Evolutionary conservation across 2,888 invertebrate genomes (phyloP), one percentile per base, ranked within the genome.

Genomic region (Himalopsyche anomala): DNA sequence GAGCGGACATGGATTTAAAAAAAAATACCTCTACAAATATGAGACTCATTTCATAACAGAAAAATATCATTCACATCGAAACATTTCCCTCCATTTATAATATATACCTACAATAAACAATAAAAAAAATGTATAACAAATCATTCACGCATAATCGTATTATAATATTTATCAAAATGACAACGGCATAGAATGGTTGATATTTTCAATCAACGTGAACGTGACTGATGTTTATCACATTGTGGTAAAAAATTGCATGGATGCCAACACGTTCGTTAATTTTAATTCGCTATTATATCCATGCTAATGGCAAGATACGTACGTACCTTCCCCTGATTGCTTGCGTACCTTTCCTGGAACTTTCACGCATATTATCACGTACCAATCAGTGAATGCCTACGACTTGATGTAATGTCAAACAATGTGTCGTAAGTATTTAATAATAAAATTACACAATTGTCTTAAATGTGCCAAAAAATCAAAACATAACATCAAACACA

Each of bases 241-340:
- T 11, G 15, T 74, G 36, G 15, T 74, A 15, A 74, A 74, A 36
- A 74, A 38, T 38, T 74, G 38, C 36, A 74, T 36, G 36, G 38
- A 38, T 74, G 36, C 74, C 74, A 36, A 74, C 74, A 74, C 74
- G 74, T 74, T 19, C 36, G 36, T 36, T 74, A 11, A 38, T 74
- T 74, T 36, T 51, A 51, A 74, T 15, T 74, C 74, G 28, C 15
- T 36, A 74, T 15, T 15, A 74, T 36, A 15, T 74, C 74, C 3
- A 74, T 36, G 74, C 28, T 74, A 74, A 74, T 74, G 74, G 9
- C 28, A 74, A 74, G 28, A 74, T 74, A 36, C 74, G 9, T 36
- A 36, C n/a, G 9, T 36, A 36, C n/a, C 36, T 74, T 38, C 9
- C 74, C 19, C 9, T 74, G 74, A 12, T 36, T 36, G 36, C 15